Evolutionary conservation across 2,888 invertebrate genomes (phyloP), one percentile per base, ranked within the genome.

Genomic region (Notodonta ziczac): DNA sequence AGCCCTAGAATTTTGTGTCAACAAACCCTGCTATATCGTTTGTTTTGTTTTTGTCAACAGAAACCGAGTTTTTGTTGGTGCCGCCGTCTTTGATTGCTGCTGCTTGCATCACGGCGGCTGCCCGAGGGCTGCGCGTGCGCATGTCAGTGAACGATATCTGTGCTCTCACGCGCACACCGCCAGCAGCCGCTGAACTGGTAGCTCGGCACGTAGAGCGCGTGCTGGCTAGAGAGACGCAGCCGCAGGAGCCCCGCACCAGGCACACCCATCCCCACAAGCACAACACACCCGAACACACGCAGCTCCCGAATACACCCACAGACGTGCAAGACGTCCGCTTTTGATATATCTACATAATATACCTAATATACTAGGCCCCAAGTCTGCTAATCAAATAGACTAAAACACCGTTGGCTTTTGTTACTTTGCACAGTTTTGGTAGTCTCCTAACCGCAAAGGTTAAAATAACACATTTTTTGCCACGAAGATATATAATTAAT

Each of bases 81-180:
- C 95, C 95, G 12, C 96, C 97, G 39, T 97, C 97, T 0, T 80
- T 96, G 80, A 94, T 96, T 16, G 96, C 96, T 0, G 94, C 95
- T 10, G 96, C 96, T 7, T 96, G 96, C 80, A 94, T 97, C 60
- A 94, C 95, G 53, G 96, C 96, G 0, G 96, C 96, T 0, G 95
- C 95, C 10, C 94, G 95, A 10, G 96, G 96, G 0, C 78, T 96
- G 62, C 88, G 91, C 12, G 91, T 93, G 51, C 82, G 86, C 62
- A 87, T 93, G 94, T 79, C 94, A 69, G 74, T 92, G 83, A 84
- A 80, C 72, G 90, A 93, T 50, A 80, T 92, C 59, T 92, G 93
- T 73, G 87, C 80, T 50, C 83, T 95, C 74, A 93, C 95, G 48
- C 85, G 91, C 58, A 89, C 94, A 14, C 91, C 94, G 50, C 87